phyloP scores from a whole-genome alignment of 2,113 vertebrate species.

The Malurus alboscapulatus region DNA sequence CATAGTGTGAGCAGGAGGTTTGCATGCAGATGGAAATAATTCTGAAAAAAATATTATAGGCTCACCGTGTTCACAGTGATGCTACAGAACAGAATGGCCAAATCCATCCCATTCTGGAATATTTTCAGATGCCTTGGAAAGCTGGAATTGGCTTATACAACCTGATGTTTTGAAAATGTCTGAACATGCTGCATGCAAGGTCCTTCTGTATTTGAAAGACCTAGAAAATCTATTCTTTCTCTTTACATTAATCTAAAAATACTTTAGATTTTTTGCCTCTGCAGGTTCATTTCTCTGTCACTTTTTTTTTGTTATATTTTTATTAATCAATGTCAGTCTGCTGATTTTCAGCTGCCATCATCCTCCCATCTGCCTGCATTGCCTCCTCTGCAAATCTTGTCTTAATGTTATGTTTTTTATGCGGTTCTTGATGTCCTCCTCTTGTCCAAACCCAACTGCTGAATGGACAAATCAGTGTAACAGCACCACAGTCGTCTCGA shows the following conservation, averaged over 20 bases:
- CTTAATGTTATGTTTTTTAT: slow-evolving; percentile 12
- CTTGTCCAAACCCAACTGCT: background rate
- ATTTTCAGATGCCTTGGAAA: background rate
- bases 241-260: background rate
- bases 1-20: background rate
- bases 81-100: background rate
- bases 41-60: background rate
- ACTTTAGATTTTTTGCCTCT: background rate
- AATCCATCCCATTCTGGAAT: background rate
- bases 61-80: background rate
- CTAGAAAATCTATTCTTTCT: background rate
- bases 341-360: background rate
- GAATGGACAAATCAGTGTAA: background rate
- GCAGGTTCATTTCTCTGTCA: background rate
- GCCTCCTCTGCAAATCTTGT: background rate
- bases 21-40: background rate
- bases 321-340: background rate
- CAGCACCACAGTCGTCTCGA: background rate
- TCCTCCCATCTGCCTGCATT: background rate
- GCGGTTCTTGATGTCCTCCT: background rate
- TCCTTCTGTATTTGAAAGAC: background rate
- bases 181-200: background rate
- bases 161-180: background rate
- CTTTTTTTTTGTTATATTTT: background rate
- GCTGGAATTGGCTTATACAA: background rate